Evolutionary conservation across 2,888 invertebrate species (phyloP).

Genomic region (Drosophila macrospina): DNA sequence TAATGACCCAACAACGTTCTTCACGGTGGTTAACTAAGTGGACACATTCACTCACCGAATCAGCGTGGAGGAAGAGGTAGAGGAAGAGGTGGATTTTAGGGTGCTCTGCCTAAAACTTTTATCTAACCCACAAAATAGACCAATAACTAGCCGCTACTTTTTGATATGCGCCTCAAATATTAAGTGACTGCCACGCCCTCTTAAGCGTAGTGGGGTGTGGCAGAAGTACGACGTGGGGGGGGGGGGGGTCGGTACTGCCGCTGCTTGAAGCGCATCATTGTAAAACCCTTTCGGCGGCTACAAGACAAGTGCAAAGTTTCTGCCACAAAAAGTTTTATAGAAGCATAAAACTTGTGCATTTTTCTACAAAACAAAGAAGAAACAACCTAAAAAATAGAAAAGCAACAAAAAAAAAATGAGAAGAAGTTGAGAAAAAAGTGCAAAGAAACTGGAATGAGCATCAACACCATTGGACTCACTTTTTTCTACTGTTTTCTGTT

Average conservation of each 20-base stretch:
- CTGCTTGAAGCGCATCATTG: conserved; percentile 74
- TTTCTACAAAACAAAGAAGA: conserved; percentile 75
- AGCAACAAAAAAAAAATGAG: conserved; percentile 20
- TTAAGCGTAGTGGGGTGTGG: conserved; percentile 22
- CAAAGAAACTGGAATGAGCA: conserved; percentile 38
- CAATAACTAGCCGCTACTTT: conserved; percentile 59
- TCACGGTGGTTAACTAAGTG: conserved; percentile 42
- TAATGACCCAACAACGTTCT: conserved; percentile 38
- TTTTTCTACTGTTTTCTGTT: conserved; percentile 23
- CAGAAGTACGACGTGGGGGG: background rate
- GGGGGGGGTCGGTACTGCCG: background rate
- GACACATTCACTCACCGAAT: conserved; percentile 17
- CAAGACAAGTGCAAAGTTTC: conserved; percentile 80
- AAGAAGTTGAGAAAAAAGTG: conserved; percentile 11
- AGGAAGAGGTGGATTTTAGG: conserved; percentile 20
- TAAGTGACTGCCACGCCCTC: conserved; percentile 52
- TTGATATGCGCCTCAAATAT: conserved; percentile 56
- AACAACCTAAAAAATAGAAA: conserved; percentile 44
- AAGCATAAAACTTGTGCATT: conserved; percentile 79
- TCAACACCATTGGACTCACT: conserved; percentile 64
- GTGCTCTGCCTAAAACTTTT: conserved; percentile 32
- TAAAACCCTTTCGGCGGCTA: conserved; percentile 79
- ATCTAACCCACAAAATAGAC: conserved; percentile 44
- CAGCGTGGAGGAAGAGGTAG: background rate
- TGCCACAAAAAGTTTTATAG: conserved; percentile 75